Percentiles rank a stretch among this genome's conserved stretches.
Conservation (phyloP, 2,888 invertebrate species). For the Eupelmus urozonus region DNA sequence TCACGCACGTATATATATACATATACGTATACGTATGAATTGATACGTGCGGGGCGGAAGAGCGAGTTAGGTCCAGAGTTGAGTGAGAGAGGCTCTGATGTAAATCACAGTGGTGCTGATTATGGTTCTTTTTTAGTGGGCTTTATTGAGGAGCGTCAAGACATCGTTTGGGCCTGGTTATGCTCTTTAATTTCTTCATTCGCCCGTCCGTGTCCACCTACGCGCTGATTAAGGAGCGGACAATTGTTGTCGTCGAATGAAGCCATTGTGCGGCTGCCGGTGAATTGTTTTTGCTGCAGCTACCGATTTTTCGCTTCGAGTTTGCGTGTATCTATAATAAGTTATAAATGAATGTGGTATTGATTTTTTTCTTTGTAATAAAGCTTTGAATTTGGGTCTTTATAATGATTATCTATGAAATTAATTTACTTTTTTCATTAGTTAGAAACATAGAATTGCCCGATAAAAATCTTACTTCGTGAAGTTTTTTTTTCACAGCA, state of each 20-base stretch:
- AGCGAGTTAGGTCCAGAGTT: constrained; percentile 50
- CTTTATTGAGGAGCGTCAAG: constrained; percentile 43
- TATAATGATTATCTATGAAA: too few relatives aligned
- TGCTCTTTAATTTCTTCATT: constrained; percentile 51
- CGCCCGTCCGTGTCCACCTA: constrained; percentile 1
- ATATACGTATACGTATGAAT: too few relatives aligned
- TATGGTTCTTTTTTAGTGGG: constrained; percentile 19
- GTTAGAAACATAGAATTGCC: too few relatives aligned
- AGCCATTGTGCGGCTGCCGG: constrained; percentile 19
- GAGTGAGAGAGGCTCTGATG: constrained; percentile 32
- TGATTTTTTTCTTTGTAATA: too few relatives aligned
- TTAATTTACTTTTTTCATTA: too few relatives aligned
- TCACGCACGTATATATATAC: constrained; percentile 6
- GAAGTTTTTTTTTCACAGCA: too few relatives aligned
- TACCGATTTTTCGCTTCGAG: not conserved
- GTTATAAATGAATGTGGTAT: too few relatives aligned
- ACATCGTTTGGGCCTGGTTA: not conserved
- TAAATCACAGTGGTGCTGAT: constrained; percentile 37
- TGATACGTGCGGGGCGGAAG: constrained; percentile 52
- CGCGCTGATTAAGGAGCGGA: constrained; percentile 8
- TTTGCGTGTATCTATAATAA: too few relatives aligned
- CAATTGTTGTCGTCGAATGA: constrained; percentile 5
- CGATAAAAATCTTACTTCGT: too few relatives aligned
- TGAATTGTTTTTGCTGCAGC: not conserved
- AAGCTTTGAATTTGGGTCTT: too few relatives aligned